Evolutionary conservation across 1,140 invertebrate species (phyloP), one percentile per base, ranked within the genome.

Genomic region (Drosophila cardini): DNA sequence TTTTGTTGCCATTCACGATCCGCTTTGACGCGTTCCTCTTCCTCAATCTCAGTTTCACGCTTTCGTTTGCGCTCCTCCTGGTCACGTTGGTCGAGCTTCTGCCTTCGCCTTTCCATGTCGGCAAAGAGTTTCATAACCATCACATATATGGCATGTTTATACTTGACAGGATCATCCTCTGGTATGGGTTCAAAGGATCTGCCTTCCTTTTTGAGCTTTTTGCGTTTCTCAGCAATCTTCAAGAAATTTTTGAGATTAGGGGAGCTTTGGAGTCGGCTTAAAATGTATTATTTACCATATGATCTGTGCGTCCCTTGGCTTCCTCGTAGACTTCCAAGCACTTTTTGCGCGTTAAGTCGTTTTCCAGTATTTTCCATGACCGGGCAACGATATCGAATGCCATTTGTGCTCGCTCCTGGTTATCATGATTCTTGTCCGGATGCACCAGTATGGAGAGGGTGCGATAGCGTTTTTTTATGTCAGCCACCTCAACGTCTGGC

Each of bases 121-220:
- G 98, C 98, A 94, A 99, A 99, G 32, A 99, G 93, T 95, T 99
- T 99, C 97, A 99, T 99, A 3, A 98, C 99, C 94, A 99, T 96
- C 9, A 99, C 98, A 94, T 98, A 98, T 15, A 99, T 95, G 15
- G 98, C 96, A 94, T 98, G 98, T 93, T 97, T 97, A 85, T 97
- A 98, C 92, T 98, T 97, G 45, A 94, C 95, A 40, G 97, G 96
- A 92, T 98, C 97, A 94, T 99, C 99, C 94, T 99, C 99, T 42
- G 98, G 98, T 53, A 99, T 96, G 21, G 93, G 94, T 73, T 94
- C 93, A 70, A 93, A 93, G 5, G 93, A 91, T 92, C 97, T 96
- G 45, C 97, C 97, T 91, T 99, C 98, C 92, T 98, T 98, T 93
- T 97, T 98, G 36, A 97, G 92, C 92, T 99, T 98, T 92, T 99